Base-by-base conservation (phyloP, 2,797 vertebrate species). In the Melanotaenia boesemani region DNA sequence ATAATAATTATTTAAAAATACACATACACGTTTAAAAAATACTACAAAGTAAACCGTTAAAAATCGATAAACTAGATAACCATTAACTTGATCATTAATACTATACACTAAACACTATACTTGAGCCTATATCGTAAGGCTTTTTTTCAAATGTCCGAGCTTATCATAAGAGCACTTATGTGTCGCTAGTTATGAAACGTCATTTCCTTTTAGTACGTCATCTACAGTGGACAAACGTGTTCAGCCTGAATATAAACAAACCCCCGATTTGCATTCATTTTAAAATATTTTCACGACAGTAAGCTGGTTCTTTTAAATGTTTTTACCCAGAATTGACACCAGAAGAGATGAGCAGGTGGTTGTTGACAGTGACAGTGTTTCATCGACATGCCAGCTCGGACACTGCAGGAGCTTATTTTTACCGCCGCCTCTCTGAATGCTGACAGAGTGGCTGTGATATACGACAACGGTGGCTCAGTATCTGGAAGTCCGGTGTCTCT, bases 401-500 rank as follows among this genome's bases (percentile, higher is more conserved):
- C 79, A 4, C 95, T 98, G 55, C 95, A 96, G 57, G 93, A 91
- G 1, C 79, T 97, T 55, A 88, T 91, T 1, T 77, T 67, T 6
- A 59, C 65, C 52, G 94, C 96, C 1, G 95, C 95, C 10, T 61
- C 74, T 0, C 36, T 72, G 26, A 84, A 96, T 81, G 4, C 86
- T 0, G 79, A 83, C 6, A 88, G 94, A 36, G 74, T 55, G 0
- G 98, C 98, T 0, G 95, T 98, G 0, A 93, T 90, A 1, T 97
- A 94, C 61, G 93, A 97, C 67, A 75, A 76, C 2, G 92, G 94
- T 32, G 92, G 94, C 32, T 58, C 73, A 0, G 75, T 30, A 20
- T 63, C 82, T 0, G 79, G 83, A 13, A 84, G 88, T 5, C 61
- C 72, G 0, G 50, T 71, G 22, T 89, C 28, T 22, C 82, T 90